A percentile compares a stretch with the other conserved stretches of the same genome.
Conservation (phyloP, 2,797 vertebrate genomes). For the Prunella strophiata region DNA sequence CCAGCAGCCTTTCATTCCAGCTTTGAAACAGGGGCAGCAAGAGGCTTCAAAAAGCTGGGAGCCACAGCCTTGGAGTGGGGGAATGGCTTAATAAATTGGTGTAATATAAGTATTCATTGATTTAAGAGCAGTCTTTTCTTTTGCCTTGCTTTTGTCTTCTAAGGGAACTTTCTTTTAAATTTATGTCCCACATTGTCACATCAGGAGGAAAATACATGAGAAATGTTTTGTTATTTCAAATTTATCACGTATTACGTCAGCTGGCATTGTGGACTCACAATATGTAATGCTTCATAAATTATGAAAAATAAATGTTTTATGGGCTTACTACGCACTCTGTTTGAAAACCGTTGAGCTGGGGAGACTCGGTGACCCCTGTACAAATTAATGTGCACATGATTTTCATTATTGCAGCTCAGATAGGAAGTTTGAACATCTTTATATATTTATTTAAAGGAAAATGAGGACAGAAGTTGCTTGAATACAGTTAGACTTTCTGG, state of each 20-base stretch:
- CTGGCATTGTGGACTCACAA: constrained; percentile 63
- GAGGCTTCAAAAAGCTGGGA: not conserved
- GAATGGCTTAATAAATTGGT: constrained; percentile 21
- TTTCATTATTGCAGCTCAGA: constrained; percentile 65
- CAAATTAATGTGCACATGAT: constrained; percentile 68
- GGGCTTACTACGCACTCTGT: constrained; percentile 52
- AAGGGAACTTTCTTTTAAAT: constrained; percentile 69
- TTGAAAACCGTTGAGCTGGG: constrained; percentile 64
- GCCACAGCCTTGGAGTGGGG: not conserved
- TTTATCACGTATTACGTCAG: constrained; percentile 74
- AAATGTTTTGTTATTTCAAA: constrained; percentile 73
- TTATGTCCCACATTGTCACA: constrained; percentile 69
- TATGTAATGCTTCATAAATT: constrained; percentile 76
- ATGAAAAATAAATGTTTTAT: constrained; percentile 72
- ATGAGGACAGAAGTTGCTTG: constrained; percentile 35
- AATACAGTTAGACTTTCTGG: constrained; percentile 36
- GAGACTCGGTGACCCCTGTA: constrained; percentile 57
- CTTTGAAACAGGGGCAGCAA: not conserved
- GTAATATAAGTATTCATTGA: constrained; percentile 43
- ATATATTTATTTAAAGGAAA: constrained; percentile 62
- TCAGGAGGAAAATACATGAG: constrained; percentile 71
- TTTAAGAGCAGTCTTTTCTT: constrained; percentile 52
- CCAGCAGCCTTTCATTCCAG: not conserved
- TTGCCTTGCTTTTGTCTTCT: constrained; percentile 62
- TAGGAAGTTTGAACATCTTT: constrained; percentile 51